Conservation (phyloP, 2,888 invertebrate species). For the Salticus scenicus region DNA sequence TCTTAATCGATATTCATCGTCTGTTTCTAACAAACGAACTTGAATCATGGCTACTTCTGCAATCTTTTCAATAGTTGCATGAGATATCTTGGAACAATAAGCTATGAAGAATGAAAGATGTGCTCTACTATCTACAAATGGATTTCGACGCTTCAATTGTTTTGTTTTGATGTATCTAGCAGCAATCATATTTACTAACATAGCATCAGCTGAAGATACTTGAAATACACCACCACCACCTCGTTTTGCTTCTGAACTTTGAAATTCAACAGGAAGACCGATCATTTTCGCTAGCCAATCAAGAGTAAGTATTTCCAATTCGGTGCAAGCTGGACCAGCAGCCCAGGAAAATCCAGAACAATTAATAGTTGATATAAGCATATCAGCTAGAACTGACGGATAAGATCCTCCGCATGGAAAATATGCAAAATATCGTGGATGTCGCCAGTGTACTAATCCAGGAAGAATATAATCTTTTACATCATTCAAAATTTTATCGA, state of each 20-base stretch:
- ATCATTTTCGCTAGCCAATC: constrained; percentile 99
- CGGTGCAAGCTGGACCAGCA: constrained; percentile 97
- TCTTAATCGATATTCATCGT: constrained; percentile 86
- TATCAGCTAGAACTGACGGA: constrained; percentile 97
- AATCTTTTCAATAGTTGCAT: constrained; percentile 93
- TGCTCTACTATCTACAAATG: constrained; percentile 90
- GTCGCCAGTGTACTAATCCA: constrained; percentile 83
- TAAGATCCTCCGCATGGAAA: constrained; percentile 99
- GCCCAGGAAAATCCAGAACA: constrained; percentile 91
- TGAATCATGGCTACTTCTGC: constrained; percentile 95
- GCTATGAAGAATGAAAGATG: constrained; percentile 94
- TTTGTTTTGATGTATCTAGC: constrained; percentile 82
- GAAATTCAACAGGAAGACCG: constrained; percentile 93
- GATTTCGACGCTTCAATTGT: constrained; percentile 86
- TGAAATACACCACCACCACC: constrained; percentile 95
- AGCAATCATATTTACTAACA: constrained; percentile 80
- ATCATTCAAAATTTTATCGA: constrained; percentile 91
- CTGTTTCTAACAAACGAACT: constrained; percentile 89
- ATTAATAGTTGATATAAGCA: constrained; percentile 96
- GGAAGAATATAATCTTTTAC: constrained; percentile 94
- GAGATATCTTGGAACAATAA: constrained; percentile 80
- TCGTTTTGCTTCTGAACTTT: constrained; percentile 84
- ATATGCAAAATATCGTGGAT: constrained; percentile 98
- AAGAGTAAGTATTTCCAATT: constrained; percentile 97
- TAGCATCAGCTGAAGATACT: constrained; percentile 97